Evolutionary conservation across 30 jellyfish, hydroid and myxozoan species (phyloP).

Genomic region (Nemopilema nomurai): DNA sequence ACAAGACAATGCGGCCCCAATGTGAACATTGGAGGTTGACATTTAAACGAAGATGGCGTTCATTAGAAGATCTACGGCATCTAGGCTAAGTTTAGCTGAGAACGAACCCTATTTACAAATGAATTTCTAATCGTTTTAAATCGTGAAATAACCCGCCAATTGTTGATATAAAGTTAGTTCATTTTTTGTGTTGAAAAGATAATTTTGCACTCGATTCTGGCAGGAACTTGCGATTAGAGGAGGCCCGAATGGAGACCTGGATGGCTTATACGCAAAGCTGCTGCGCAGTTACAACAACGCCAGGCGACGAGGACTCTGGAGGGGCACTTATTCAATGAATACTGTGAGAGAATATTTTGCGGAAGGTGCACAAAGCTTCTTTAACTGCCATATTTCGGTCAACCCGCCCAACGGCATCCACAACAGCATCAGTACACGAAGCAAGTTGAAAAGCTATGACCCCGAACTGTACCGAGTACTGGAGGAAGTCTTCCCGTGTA

Average conservation of each 20-base stretch:
- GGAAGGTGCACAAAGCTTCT: conserved; percentile 77
- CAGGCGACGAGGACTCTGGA: conserved; percentile 51
- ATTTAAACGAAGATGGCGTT: too few species aligned
- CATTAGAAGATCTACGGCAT: too few species aligned
- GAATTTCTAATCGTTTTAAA: too few species aligned
- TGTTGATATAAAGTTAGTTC: too few species aligned
- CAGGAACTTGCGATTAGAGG: conserved; percentile 72
- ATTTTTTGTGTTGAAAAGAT: not conserved
- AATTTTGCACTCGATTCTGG: not conserved
- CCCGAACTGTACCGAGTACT: conserved; percentile 54
- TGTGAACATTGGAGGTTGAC: too few species aligned
- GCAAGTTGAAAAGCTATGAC: conserved; percentile 44
- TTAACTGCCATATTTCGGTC: conserved; percentile 53
- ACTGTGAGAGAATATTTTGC: conserved; percentile 73
- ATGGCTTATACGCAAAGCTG: conserved; percentile 37
- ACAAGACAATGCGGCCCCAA: too few species aligned
- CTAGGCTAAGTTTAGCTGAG: too few species aligned
- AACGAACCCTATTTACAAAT: too few species aligned
- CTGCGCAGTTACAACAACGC: conserved; percentile 55
- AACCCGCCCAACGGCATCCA: conserved; percentile 70
- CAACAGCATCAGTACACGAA: conserved; percentile 42
- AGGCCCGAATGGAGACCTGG: conserved; percentile 47
- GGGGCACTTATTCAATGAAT: conserved; percentile 62
- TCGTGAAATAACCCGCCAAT: too few species aligned
- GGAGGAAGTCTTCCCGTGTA: conserved; percentile 69